Conservation (phyloP, 2,113 vertebrate species). For the Nothocercus nigrocapillus region DNA sequence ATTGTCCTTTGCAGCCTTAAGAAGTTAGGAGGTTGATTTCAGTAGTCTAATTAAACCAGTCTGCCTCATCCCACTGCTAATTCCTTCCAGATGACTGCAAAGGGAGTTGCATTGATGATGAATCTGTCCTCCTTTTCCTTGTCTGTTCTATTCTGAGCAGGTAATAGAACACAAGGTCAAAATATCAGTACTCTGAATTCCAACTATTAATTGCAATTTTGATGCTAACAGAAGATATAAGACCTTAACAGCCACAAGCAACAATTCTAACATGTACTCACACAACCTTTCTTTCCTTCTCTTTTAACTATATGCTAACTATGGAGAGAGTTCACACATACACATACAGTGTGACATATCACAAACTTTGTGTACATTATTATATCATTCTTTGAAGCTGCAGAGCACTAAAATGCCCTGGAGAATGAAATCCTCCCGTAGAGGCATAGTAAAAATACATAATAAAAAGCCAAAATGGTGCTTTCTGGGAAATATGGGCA, state of each 20-base stretch:
- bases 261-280: neutral
- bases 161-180: neutral
- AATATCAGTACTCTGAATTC: neutral
- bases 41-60: constrained; percentile 38
- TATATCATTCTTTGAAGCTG: neutral
- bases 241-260: neutral
- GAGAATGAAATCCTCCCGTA: neutral
- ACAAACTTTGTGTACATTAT: neutral
- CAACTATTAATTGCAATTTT: neutral
- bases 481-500: accelerated
- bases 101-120: neutral
- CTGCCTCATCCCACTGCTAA: constrained; percentile 12
- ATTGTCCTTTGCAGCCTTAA: neutral
- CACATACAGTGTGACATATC: neutral
- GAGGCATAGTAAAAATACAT: neutral
- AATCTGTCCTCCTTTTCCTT: neutral
- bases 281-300: too few relatives aligned
- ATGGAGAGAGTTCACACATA: neutral
- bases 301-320: too few relatives aligned
- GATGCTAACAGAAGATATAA: neutral
- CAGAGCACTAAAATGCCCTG: neutral
- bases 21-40: neutral
- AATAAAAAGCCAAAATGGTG: neutral
- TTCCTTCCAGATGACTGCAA: constrained; percentile 40
- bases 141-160: constrained; percentile 28